A percentile compares a stretch with the other conserved stretches of the same genome.
Evolutionary conservation across 2,797 vertebrate species (phyloP).

Genomic region (Myotis findleyi): DNA sequence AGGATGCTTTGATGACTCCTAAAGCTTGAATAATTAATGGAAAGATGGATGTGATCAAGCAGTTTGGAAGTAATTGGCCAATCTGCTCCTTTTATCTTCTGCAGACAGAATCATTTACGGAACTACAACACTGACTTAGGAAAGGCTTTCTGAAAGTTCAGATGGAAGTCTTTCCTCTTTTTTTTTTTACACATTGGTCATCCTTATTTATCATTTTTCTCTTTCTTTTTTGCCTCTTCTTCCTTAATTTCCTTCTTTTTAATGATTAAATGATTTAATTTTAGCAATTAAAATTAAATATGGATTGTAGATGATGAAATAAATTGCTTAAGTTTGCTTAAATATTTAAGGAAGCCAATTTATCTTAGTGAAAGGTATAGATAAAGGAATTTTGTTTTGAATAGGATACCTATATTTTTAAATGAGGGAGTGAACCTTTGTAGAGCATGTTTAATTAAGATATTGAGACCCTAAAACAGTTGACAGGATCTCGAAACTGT

Average conservation of each 20-base stretch:
- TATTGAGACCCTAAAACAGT: neutral
- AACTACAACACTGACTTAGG: conserved; percentile 66
- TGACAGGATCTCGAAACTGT: neutral
- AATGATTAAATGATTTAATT: conserved; percentile 42
- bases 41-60: conserved; percentile 66
- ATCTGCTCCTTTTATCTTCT: conserved; percentile 68
- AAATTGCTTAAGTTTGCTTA: neutral
- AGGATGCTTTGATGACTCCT: conserved; percentile 49
- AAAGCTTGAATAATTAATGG: conserved; percentile 74
- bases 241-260: neutral
- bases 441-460: conserved; percentile 11
- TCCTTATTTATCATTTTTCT: neutral
- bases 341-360: neutral
- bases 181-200: neutral
- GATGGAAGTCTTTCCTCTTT: neutral
- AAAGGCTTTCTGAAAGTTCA: conserved; percentile 65
- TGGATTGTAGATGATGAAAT: neutral
- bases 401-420: neutral
- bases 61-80: conserved; percentile 76
- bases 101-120: conserved; percentile 71
- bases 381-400: neutral
- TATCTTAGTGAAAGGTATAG: neutral
- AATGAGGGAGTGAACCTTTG: neutral
- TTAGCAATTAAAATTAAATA: conserved; percentile 16
- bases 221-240: neutral